Percentiles rank a stretch among this genome's conserved stretches.
phyloP scores from a whole-genome alignment of 2,888 invertebrate genomes.

The Didymodactylos carnosus region DNA sequence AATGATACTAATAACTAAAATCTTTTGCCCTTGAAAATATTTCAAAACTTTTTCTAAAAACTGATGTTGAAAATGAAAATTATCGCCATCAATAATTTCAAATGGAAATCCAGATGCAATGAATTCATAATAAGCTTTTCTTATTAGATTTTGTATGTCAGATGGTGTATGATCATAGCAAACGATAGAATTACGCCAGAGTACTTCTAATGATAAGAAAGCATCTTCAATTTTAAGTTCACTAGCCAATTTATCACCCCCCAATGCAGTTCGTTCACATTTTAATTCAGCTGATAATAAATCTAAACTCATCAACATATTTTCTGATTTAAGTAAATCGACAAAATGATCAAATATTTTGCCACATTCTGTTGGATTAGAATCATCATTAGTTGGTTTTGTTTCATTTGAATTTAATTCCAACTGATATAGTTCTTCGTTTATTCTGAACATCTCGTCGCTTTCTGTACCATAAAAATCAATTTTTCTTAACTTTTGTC shows the following conservation, averaged over 20 bases:
- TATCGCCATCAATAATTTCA: slow-evolving; percentile 1
- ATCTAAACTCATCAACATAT: not conserved
- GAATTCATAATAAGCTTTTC: not conserved
- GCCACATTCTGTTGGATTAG: too few relatives aligned
- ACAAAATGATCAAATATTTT: too few relatives aligned
- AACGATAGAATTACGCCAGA: not conserved
- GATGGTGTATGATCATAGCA: not conserved
- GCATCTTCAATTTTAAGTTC: too few relatives aligned
- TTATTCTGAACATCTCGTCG: not conserved
- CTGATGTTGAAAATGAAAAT: not conserved
- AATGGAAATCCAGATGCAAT: not conserved
- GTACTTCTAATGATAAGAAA: not conserved
- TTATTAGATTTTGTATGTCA: not conserved
- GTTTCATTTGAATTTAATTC: not conserved
- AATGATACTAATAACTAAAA: slow-evolving; percentile 40
- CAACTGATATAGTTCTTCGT: not conserved
- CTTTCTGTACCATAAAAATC: not conserved
- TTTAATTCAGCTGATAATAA: too few relatives aligned
- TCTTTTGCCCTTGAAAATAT: not conserved
- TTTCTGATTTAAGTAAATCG: not conserved
- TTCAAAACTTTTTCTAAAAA: not conserved
- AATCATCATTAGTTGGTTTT: too few relatives aligned
- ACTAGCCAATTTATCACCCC: too few relatives aligned
- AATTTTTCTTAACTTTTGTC: not conserved
- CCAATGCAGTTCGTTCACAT: too few relatives aligned